A percentile compares a stretch with the other conserved stretches of the same genome.
phyloP scores from a whole-genome alignment of 2,113 vertebrate species.

The Mobula birostris region DNA sequence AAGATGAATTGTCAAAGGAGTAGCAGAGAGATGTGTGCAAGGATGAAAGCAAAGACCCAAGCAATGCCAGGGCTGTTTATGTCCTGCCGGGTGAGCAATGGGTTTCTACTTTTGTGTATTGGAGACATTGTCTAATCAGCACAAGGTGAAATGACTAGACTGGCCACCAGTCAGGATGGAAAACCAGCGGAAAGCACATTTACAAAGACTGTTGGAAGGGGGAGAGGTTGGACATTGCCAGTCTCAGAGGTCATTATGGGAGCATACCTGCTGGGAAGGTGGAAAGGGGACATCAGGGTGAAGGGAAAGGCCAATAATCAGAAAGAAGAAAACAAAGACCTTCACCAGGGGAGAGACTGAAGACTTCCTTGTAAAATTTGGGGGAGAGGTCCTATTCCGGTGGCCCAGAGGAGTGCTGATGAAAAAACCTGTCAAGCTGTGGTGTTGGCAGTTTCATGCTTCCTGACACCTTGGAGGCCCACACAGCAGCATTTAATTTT shows the following conservation, averaged over 20 bases:
- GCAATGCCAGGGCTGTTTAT: background rate
- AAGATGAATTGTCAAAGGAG: background rate
- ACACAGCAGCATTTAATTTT: background rate
- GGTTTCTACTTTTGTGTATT: no score
- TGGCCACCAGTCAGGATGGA: background rate
- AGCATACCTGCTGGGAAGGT: background rate
- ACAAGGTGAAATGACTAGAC: background rate
- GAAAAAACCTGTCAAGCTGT: background rate
- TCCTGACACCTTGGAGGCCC: background rate
- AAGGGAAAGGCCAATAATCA: background rate
- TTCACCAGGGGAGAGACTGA: background rate
- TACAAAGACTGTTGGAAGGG: background rate
- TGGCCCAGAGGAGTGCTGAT: background rate
- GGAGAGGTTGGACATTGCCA: background rate
- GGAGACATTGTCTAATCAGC: no score
- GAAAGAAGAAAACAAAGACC: background rate
- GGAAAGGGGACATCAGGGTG: background rate
- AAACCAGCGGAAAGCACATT: background rate
- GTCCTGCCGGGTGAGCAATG: background rate
- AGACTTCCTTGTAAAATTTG: background rate
- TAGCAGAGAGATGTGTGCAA: background rate
- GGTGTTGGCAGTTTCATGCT: background rate
- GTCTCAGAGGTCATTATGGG: background rate
- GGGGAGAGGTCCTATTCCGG: background rate
- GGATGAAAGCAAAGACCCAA: background rate